Evolutionary conservation across 1,140 invertebrate species (phyloP).

Genomic region (Heliconius melpomene): DNA sequence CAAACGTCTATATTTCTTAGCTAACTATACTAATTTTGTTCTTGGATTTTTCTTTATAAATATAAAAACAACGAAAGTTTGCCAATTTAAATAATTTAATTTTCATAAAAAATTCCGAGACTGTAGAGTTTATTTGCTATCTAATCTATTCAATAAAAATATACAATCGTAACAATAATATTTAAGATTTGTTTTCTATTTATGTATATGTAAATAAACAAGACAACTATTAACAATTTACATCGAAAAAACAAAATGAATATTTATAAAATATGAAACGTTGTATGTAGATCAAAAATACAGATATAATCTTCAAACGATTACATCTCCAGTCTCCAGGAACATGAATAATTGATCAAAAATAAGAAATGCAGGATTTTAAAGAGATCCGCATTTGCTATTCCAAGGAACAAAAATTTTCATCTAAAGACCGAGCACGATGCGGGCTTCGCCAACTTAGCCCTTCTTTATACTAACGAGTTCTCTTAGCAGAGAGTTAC

Average conservation of each 20-base stretch:
- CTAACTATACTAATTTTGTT: not conserved
- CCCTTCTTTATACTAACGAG: conserved; percentile 37
- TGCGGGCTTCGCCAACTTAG: conserved; percentile 28
- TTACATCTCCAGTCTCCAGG: not conserved
- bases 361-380: conserved; percentile 12
- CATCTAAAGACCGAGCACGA: not conserved
- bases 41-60: not conserved
- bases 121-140: too few species aligned
- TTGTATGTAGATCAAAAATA: not conserved
- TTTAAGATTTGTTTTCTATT: too few species aligned
- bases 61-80: too few species aligned
- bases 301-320: conserved; percentile 18
- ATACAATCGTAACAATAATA: too few species aligned
- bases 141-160: too few species aligned
- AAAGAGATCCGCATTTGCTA: conserved; percentile 27
- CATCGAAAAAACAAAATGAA: not conserved
- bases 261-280: not conserved
- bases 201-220: too few species aligned
- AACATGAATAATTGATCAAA: conserved; percentile 27
- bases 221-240: not conserved
- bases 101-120: too few species aligned
- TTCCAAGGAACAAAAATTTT: conserved; percentile 25
- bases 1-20: conserved; percentile 6
- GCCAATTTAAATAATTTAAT: too few species aligned
- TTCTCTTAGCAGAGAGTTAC: conserved; percentile 4